These are phyloP conservation scores for Eulemur coronatus DNA, from an alignment of 2,797 vertebrate genomes.

Conservation along the genomic window DNA sequence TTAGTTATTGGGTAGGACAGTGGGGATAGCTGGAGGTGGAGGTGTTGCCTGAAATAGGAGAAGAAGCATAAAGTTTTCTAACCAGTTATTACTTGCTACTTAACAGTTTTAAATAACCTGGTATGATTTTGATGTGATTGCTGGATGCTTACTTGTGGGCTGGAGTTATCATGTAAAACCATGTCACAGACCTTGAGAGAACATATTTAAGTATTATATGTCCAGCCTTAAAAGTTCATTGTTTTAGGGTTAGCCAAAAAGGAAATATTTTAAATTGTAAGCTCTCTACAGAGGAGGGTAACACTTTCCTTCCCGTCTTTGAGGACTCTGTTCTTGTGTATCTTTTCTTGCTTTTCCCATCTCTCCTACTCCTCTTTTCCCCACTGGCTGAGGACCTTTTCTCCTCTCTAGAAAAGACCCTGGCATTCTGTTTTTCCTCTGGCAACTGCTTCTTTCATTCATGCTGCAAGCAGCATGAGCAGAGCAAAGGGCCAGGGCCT, in stretches of 20 bases:
- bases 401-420: not conserved
- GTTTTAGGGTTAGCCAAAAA: not conserved
- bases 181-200: not conserved
- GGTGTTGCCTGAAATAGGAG: not conserved
- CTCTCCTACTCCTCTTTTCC: not conserved
- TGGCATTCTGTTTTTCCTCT: not conserved
- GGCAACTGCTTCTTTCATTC: not conserved
- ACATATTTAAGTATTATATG: not conserved
- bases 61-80: not conserved
- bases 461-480: not conserved
- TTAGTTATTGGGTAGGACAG: not conserved
- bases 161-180: not conserved
- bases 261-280: not conserved
- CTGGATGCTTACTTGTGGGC: not conserved
- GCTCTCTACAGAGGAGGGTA: not conserved
- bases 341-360: not conserved
- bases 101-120: not conserved
- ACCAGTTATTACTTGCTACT: not conserved
- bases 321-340: not conserved
- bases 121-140: not conserved
- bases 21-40: not conserved
- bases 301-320: not conserved
- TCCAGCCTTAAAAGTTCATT: not conserved
- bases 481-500: not conserved
- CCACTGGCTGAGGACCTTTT: not conserved